Evolutionary conservation across 2,113 vertebrate species (phyloP).

Genomic region (Tamias sibiricus): DNA sequence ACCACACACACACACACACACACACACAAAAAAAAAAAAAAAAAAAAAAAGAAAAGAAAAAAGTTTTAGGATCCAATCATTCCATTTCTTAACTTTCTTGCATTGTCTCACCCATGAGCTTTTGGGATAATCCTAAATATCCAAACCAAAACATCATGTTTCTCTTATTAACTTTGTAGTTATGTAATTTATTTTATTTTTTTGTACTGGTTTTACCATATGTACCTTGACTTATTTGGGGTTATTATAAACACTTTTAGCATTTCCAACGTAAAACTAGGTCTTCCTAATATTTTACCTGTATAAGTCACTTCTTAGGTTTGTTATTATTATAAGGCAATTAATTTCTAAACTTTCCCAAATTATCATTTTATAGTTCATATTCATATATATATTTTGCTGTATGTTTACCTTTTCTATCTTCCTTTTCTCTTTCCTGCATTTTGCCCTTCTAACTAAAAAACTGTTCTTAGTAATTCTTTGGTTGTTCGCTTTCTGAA

Average conservation of each 20-base stretch:
- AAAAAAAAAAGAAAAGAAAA: too few species aligned
- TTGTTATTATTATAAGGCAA: background rate
- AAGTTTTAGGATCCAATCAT: too few species aligned
- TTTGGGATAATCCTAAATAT: too few species aligned
- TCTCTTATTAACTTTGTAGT: background rate
- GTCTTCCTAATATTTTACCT: background rate
- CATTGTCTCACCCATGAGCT: too few species aligned
- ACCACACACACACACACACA: too few species aligned
- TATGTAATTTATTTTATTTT: background rate
- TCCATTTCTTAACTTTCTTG: too few species aligned
- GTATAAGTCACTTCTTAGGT: background rate
- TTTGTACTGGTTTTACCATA: background rate
- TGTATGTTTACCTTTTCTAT: background rate
- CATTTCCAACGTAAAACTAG: background rate
- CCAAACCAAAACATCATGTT: background rate
- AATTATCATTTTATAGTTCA: background rate
- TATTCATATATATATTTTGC: background rate
- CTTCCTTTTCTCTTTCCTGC: background rate
- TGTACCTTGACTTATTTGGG: background rate
- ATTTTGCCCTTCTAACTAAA: background rate
- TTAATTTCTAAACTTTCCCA: background rate
- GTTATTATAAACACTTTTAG: background rate
- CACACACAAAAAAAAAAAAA: too few species aligned
- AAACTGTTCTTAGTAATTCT: background rate
- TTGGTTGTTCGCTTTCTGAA: background rate